Percentiles rank a stretch among this genome's conserved stretches.
Conservation (phyloP, 2,797 vertebrate genomes). For the Micrastur ruficollis region DNA sequence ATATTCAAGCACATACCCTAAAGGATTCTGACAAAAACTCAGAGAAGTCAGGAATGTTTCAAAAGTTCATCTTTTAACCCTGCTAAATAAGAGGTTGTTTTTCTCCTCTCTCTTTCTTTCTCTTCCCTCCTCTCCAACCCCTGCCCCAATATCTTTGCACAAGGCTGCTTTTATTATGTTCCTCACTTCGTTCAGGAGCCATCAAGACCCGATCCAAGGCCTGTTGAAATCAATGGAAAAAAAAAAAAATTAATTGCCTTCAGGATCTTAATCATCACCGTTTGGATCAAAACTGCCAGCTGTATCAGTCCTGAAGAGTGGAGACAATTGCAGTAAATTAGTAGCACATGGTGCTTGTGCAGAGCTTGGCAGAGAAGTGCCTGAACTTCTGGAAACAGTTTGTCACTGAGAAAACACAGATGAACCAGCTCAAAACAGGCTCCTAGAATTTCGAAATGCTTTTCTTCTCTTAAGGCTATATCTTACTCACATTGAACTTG, state of each 20-base stretch:
- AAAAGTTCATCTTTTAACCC: neutral
- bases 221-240: neutral
- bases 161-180: neutral
- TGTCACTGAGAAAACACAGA: neutral
- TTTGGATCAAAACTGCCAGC: neutral
- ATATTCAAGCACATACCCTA: neutral
- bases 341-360: neutral
- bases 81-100: neutral
- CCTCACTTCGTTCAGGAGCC: neutral
- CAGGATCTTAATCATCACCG: neutral
- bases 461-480: neutral
- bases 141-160: neutral
- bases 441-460: neutral
- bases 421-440: neutral
- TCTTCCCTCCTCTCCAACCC: neutral
- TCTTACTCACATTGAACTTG: neutral
- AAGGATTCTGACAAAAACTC: neutral
- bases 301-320: neutral
- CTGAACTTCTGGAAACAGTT: neutral
- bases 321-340: neutral
- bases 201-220: neutral
- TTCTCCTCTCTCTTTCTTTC: neutral
- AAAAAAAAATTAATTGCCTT: neutral
- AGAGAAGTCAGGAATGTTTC: neutral
- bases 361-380: rapidly evolving